Percentiles rank a stretch among this genome's conserved stretches.
These are phyloP conservation scores for Philereme vetulata DNA, from an alignment of 2,888 invertebrate species.

Conservation along the genomic window DNA sequence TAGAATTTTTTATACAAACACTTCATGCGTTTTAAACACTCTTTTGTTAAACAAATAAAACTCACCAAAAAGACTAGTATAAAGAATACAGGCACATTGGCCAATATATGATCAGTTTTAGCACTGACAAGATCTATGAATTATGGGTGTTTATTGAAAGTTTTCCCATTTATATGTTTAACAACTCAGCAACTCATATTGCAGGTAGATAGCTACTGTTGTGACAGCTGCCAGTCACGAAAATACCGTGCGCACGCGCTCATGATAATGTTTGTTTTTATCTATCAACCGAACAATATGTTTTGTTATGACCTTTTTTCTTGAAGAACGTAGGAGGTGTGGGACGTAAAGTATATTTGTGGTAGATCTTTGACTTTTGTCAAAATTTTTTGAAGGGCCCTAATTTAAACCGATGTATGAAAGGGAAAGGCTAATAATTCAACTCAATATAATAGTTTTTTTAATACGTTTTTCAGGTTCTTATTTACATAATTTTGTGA, in stretches of 20 bases:
- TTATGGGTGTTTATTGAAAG: neutral
- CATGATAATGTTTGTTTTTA: slow-evolving; percentile 63
- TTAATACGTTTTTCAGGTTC: too few species aligned
- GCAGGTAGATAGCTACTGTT: slow-evolving; percentile 55
- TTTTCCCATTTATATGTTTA: neutral
- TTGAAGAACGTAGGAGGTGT: slow-evolving; percentile 33
- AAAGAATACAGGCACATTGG: too few species aligned
- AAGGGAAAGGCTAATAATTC: too few species aligned
- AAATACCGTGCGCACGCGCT: slow-evolving; percentile 68
- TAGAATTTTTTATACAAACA: neutral
- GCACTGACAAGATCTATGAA: too few species aligned
- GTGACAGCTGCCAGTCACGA: slow-evolving; percentile 72
- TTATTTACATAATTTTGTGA: too few species aligned
- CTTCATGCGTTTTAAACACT: neutral
- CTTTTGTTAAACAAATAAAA: neutral
- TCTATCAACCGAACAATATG: slow-evolving; percentile 47
- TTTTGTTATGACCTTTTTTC: slow-evolving; percentile 29
- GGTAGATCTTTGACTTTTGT: neutral
- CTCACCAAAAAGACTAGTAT: neutral
- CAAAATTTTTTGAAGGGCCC: too few species aligned
- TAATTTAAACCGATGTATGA: too few species aligned
- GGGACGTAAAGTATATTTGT: neutral
- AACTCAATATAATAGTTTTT: too few species aligned
- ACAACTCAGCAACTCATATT: slow-evolving; percentile 1
- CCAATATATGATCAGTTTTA: too few species aligned